Evolutionary conservation across 2,797 vertebrate genomes (phyloP), one percentile per base, ranked within the genome.

Genomic region (Spheniscus humboldti): DNA sequence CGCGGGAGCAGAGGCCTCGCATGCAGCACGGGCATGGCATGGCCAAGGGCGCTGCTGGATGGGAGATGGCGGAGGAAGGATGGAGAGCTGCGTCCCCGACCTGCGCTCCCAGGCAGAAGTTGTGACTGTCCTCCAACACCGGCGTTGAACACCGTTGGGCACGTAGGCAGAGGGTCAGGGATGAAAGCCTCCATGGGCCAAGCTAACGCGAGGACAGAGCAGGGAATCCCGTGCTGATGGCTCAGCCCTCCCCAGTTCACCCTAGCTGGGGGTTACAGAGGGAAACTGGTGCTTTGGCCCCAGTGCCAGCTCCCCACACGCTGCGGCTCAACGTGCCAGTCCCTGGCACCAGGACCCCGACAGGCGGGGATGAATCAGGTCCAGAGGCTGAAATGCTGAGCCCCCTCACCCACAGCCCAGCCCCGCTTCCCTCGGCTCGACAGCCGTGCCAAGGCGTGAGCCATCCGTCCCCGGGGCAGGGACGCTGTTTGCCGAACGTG

Each of bases 11-110:
- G 66, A 28, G 31, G 52, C 48, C 71, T 23, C 3, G 0, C 28
- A 27, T 1, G 1, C 1, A 1, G 69, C 56, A 60, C 3, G 0
- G 31, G 37, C 35, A 35, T 35, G 35, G 77, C 5, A 1, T 0
- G 6, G 69, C 35, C 0, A 0, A 41, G 39, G 50, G 30, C 0
- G 0, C 27, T 66, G 69, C 59, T 23, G 67, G 55, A 45, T 0
- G 0, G 55, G 47, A 88, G 67, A 39, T 5, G 20, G 57, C 1
- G 4, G 16, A 83, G 57, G 11, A 88, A 75, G n/a, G 39, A 81
- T 3, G 1, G 7, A 56, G 14, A 45, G 45, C 77, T 69, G 10
- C 2, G 3, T 87, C 60, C n/a, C 33, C 17, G 6, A 27, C 45
- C 60, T 0, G 0, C 2, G 1, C 6, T 27, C n/a, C 67, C 5